phyloP scores from a whole-genome alignment of 2,888 invertebrate species.

The Cryptosula pallasiana region DNA sequence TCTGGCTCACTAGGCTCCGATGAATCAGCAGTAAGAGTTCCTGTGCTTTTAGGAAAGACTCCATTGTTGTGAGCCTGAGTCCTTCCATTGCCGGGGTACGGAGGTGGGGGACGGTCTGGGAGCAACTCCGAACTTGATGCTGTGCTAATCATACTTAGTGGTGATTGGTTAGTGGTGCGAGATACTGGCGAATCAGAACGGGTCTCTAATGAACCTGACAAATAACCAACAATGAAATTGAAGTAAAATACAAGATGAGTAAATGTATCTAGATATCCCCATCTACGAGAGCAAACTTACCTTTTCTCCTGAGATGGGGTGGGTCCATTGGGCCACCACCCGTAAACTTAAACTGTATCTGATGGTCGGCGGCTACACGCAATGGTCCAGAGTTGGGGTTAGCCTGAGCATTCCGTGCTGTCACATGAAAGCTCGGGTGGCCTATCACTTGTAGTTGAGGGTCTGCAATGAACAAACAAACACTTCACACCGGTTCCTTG shows the following conservation, averaged over 20 bases:
- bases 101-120: constrained; percentile 49
- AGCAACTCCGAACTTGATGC: constrained; percentile 47
- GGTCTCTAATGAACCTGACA: constrained; percentile 14
- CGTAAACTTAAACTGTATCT: constrained; percentile 31
- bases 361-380: constrained; percentile 27
- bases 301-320: not conserved
- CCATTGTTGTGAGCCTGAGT: not conserved
- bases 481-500: no score
- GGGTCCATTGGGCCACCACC: constrained; percentile 6
- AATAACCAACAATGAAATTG: not conserved
- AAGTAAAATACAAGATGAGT: no score
- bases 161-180: constrained; percentile 48
- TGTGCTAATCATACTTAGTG: constrained; percentile 48
- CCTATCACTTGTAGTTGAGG: constrained; percentile 35
- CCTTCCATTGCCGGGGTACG: constrained; percentile 37
- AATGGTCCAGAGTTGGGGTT: not conserved
- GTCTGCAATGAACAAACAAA: constrained; percentile 27
- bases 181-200: constrained; percentile 49
- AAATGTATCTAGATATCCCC: no score
- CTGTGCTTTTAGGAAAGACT: not conserved
- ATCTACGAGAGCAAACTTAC: no score
- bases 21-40: not conserved
- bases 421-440: constrained; percentile 34
- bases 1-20: constrained; percentile 10
- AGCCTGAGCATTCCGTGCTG: constrained; percentile 30